Evolutionary conservation across 2,113 vertebrate genomes (phyloP).

Genomic region (Megaceryle maxima): DNA sequence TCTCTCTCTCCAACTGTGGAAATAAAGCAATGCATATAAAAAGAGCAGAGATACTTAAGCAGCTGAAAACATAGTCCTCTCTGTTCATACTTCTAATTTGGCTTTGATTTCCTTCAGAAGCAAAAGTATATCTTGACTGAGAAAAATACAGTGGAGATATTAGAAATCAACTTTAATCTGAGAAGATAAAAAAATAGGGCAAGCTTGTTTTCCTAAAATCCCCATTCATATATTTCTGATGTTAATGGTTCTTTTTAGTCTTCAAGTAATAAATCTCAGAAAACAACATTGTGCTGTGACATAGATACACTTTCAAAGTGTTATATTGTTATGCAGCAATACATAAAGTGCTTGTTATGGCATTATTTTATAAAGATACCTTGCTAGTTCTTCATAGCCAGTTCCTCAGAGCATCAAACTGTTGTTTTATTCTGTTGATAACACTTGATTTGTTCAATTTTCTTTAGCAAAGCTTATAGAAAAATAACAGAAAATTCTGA

Average conservation of each 20-base stretch:
- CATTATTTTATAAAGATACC: background rate
- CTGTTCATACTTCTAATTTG: background rate
- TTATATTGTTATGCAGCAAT: background rate
- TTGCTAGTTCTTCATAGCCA: background rate
- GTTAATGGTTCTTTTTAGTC: background rate
- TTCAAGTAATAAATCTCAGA: background rate
- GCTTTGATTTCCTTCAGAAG: background rate
- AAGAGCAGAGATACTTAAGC: background rate
- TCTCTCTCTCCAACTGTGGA: background rate
- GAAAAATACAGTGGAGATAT: background rate
- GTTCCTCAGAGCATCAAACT: background rate
- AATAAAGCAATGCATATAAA: background rate
- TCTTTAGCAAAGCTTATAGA: background rate
- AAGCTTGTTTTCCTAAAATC: background rate
- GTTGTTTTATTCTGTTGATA: background rate
- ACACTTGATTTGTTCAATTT: background rate
- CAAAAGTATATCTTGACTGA: background rate
- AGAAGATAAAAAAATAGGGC: background rate
- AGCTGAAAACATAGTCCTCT: background rate
- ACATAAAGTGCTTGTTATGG: background rate
- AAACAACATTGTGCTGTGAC: background rate
- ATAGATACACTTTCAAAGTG: background rate
- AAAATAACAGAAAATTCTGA: background rate
- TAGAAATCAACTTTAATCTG: background rate
- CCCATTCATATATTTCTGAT: background rate